Evolutionary conservation across 2,797 vertebrate genomes (phyloP).

Genomic region (Avahi laniger): DNA sequence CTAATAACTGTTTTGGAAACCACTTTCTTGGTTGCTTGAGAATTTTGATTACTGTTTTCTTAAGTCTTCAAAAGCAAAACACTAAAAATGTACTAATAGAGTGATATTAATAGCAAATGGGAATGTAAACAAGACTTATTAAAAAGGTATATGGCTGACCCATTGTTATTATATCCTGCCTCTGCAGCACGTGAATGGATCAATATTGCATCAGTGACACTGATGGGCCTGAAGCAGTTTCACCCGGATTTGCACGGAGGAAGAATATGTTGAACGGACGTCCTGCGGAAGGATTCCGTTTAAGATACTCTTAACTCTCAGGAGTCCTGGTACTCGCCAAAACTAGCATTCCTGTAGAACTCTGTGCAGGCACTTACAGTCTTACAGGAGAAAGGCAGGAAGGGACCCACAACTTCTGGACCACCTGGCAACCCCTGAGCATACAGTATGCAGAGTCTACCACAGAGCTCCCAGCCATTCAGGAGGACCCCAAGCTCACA

Average conservation of each 20-base stretch:
- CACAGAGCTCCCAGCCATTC: neutral
- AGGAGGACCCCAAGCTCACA: neutral
- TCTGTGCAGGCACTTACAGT: neutral
- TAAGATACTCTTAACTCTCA: neutral
- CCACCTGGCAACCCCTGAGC: neutral
- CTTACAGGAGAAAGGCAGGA: neutral
- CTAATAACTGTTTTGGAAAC: conserved; percentile 24
- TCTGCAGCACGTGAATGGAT: neutral
- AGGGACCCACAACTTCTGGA: neutral
- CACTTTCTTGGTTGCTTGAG: conserved; percentile 26
- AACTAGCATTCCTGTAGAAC: neutral
- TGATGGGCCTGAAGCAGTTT: neutral
- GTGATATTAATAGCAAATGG: neutral
- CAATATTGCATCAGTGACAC: neutral
- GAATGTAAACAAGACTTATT: neutral
- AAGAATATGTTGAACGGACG: neutral
- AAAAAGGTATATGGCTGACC: neutral
- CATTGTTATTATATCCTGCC: neutral
- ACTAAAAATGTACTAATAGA: neutral
- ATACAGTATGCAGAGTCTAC: neutral
- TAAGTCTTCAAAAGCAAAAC: conserved; percentile 46
- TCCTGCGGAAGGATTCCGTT: neutral
- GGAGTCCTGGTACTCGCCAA: neutral
- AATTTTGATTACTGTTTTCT: conserved; percentile 39
- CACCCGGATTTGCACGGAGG: neutral